Percentiles rank a stretch among this genome's conserved stretches.
Conservation (phyloP, 1,140 invertebrate genomes). For the Vollenhovia emeryi region DNA sequence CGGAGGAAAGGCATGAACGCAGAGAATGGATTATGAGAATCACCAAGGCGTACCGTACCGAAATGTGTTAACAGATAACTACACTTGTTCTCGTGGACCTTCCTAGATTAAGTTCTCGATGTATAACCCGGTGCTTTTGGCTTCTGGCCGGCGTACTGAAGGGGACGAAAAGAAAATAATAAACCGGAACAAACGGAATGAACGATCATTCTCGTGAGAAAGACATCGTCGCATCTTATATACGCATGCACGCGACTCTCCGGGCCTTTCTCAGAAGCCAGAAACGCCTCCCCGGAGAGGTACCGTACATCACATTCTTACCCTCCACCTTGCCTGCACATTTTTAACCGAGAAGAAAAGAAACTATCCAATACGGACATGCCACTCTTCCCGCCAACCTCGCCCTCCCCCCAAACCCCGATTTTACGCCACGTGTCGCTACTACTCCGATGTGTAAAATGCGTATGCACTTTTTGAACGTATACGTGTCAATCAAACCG, state of each 20-base stretch:
- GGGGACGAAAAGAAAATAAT: neutral
- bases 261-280: slow-evolving; percentile 76
- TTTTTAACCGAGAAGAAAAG: slow-evolving; percentile 48
- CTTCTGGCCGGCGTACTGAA: slow-evolving; percentile 58
- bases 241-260: slow-evolving; percentile 66
- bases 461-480: slow-evolving; percentile 52
- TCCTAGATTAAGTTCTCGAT: slow-evolving; percentile 66
- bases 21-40: slow-evolving; percentile 49
- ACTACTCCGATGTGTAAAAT: slow-evolving; percentile 50
- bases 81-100: slow-evolving; percentile 63
- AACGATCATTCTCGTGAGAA: slow-evolving; percentile 29
- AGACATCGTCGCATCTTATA: slow-evolving; percentile 39
- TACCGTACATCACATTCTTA: slow-evolving; percentile 48
- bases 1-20: slow-evolving; percentile 34
- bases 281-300: slow-evolving; percentile 75
- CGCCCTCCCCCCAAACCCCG: neutral
- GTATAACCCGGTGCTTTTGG: slow-evolving; percentile 69
- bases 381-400: neutral
- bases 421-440: slow-evolving; percentile 22
- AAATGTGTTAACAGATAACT: slow-evolving; percentile 58
- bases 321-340: slow-evolving; percentile 68
- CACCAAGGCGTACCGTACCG: slow-evolving; percentile 37
- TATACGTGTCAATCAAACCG: slow-evolving; percentile 47
- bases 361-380: slow-evolving; percentile 13
- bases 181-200: slow-evolving; percentile 8